These are phyloP conservation scores for Campopleginae sp. DNA, from an alignment of 2,888 invertebrate species.

Conservation along the genomic window DNA sequence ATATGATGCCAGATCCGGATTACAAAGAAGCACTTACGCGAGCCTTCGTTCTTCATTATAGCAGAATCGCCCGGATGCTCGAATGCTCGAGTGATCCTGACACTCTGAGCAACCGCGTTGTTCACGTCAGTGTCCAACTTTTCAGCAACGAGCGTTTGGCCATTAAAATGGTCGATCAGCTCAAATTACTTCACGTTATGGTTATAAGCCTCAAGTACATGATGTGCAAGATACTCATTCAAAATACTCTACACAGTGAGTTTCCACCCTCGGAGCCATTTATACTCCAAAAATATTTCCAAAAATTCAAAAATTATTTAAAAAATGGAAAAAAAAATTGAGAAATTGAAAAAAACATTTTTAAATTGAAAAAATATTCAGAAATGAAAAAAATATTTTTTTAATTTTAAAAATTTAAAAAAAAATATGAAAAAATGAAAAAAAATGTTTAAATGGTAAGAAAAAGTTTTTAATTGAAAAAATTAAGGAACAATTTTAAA, in stretches of 20 bases:
- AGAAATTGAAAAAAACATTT: no score
- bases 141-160: conserved; percentile 98
- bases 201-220: conserved; percentile 95
- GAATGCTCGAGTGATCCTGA: conserved; percentile 94
- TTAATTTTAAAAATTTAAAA: no score
- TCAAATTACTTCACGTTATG: conserved; percentile 96
- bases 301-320: no score
- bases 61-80: conserved; percentile 95
- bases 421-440: no score
- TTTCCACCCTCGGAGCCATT: conserved; percentile 62
- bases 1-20: conserved; percentile 97
- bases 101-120: conserved; percentile 96
- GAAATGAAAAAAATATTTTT: no score
- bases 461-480: no score
- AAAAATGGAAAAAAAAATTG: no score
- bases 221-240: conserved; percentile 96
- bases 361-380: no score
- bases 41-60: conserved; percentile 98
- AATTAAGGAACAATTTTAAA: no score
- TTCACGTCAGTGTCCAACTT: conserved; percentile 98
- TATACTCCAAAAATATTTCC: no score
- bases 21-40: conserved; percentile 97
- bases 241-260: conserved; percentile 93
- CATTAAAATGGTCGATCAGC: conserved; percentile 94
- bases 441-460: no score